Conservation (phyloP, 2,888 invertebrate genomes). For the Schizaphis graminum region DNA sequence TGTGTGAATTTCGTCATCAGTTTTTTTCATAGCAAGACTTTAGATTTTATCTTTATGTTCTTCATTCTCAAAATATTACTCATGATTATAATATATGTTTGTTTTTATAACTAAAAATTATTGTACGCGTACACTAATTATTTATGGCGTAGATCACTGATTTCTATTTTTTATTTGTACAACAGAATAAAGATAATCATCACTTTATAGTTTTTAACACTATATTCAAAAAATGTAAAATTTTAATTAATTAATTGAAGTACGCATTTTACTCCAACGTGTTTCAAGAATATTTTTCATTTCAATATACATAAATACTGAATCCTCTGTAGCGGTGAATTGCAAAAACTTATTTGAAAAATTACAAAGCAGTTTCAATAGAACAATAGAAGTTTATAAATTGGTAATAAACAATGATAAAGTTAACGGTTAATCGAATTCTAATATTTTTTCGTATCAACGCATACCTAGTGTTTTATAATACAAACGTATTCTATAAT, state of each 20-base stretch:
- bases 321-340: neutral
- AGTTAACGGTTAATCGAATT: too few relatives aligned
- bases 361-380: neutral
- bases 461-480: too few relatives aligned
- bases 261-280: neutral
- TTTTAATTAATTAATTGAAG: neutral
- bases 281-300: neutral
- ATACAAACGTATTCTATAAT: too few relatives aligned
- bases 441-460: too few relatives aligned
- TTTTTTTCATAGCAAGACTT: neutral
- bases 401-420: neutral
- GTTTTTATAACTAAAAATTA: neutral
- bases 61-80: neutral
- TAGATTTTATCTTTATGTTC: neutral
- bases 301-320: neutral
- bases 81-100: neutral
- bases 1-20: neutral
- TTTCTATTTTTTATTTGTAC: neutral
- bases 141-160: neutral
- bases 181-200: neutral
- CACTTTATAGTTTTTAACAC: neutral
- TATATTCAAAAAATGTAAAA: neutral
- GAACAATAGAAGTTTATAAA: neutral
- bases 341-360: neutral
- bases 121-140: neutral